Conservation (phyloP, 2,888 invertebrate species). For the Oeneis ivallda region DNA sequence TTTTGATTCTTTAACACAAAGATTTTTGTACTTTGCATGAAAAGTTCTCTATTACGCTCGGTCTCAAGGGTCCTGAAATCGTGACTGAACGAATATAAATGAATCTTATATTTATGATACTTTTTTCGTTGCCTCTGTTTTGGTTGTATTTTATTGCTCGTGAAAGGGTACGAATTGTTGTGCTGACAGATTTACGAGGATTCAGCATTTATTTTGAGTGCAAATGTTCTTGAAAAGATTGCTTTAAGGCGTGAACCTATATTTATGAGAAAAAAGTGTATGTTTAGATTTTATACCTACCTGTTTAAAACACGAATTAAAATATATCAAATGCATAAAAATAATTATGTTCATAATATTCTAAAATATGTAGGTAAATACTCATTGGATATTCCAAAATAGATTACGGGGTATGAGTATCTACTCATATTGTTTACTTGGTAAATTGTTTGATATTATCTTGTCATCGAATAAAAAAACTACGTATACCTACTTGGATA, state of each 20-base stretch:
- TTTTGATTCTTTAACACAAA: neutral
- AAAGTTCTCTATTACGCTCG: constrained; percentile 51
- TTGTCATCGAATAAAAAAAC: no score
- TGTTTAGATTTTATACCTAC: neutral
- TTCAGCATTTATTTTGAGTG: constrained; percentile 77
- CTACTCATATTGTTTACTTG: no score
- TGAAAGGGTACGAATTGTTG: constrained; percentile 81
- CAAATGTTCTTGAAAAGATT: constrained; percentile 56
- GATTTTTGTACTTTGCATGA: constrained; percentile 30
- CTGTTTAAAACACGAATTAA: no score
- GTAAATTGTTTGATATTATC: no score
- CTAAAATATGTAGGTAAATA: no score
- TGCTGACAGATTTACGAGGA: constrained; percentile 80
- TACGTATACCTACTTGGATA: no score
- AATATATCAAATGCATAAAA: no score
- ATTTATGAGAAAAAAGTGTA: neutral
- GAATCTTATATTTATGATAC: constrained; percentile 81
- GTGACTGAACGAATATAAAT: constrained; percentile 77
- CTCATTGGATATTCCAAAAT: no score
- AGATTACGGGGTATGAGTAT: no score
- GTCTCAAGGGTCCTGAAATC: constrained; percentile 67
- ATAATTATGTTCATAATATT: no score
- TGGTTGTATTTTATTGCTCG: constrained; percentile 80
- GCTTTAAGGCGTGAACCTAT: constrained; percentile 10
- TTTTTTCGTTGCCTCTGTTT: constrained; percentile 75